These are phyloP conservation scores for Phylloscopus trochiloides DNA, from an alignment of 2,113 vertebrate genomes.

Conservation along the genomic window DNA sequence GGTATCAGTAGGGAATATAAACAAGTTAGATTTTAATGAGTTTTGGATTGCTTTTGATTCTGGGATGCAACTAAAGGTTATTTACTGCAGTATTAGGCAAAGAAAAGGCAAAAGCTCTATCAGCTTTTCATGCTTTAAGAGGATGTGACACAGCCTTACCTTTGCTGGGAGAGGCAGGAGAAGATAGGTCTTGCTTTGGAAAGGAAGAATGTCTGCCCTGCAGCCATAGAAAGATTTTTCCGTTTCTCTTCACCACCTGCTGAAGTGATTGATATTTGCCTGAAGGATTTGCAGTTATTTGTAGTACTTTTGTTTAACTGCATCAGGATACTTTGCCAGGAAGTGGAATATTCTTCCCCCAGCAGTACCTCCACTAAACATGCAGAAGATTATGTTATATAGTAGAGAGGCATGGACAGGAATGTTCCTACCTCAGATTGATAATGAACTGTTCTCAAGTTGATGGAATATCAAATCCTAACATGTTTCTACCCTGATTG, in stretches of 20 bases:
- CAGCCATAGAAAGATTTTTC: conserved; percentile 32
- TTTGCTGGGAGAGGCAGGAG: conserved; percentile 28
- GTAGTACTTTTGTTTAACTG: not conserved
- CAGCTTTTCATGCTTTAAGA: conserved; percentile 31
- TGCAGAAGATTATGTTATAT: not conserved
- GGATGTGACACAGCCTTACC: conserved; percentile 20
- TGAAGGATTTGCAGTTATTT: conserved; percentile 22
- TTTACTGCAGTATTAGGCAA: not conserved
- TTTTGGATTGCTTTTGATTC: conserved; percentile 7
- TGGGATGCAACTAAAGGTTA: not conserved
- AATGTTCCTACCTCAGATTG: not conserved
- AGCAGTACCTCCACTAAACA: not conserved
- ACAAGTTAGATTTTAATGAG: not conserved
- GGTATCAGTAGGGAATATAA: not conserved
- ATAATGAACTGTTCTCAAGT: not conserved
- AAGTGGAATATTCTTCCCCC: not conserved
- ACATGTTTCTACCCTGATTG: not conserved
- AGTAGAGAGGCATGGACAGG: not conserved
- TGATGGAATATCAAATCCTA: not conserved
- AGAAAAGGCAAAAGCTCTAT: not conserved
- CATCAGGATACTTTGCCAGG: not conserved
- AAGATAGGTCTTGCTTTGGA: conserved; percentile 10
- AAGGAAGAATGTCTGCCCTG: conserved; percentile 55
- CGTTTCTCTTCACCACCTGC: conserved; percentile 25
- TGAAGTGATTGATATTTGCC: conserved; percentile 49